Conservation (phyloP, 2,797 vertebrate genomes). For the Siniperca obscura region DNA sequence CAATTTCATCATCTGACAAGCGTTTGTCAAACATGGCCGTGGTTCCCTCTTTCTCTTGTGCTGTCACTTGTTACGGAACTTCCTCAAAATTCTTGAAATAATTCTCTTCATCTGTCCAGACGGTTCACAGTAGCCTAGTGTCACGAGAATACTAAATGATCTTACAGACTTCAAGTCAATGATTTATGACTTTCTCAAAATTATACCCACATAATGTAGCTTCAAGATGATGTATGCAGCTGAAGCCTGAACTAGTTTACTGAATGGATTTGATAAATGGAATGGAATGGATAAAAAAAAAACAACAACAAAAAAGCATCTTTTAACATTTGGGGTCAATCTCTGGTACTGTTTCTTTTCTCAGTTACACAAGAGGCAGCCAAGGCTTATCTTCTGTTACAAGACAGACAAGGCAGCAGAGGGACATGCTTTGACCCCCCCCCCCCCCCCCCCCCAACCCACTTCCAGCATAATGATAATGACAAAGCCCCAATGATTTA, state of each 20-base stretch:
- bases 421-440: conserved; percentile 42
- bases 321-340: not conserved
- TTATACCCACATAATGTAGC: not conserved
- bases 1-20: conserved; percentile 46
- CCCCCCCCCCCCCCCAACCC: conserved; percentile 31
- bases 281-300: no score
- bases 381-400: conserved; percentile 58
- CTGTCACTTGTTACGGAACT: conserved; percentile 62
- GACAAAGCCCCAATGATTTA: conserved; percentile 54
- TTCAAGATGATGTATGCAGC: not conserved
- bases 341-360: conserved; percentile 24
- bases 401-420: conserved; percentile 47
- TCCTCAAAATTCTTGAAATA: conserved; percentile 62
- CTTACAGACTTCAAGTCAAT: not conserved
- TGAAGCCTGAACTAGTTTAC: not conserved
- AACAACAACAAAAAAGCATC: not conserved
- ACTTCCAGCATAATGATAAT: conserved; percentile 59
- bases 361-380: conserved; percentile 21
- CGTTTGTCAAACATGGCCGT: conserved; percentile 32
- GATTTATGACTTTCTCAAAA: not conserved
- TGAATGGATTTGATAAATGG: not conserved
- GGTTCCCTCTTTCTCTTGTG: conserved; percentile 55
- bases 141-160: not conserved
- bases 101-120: conserved; percentile 6
- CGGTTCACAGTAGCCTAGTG: not conserved